phyloP scores from a whole-genome alignment of 2,113 vertebrate species.

The Phaetusa simplex region DNA sequence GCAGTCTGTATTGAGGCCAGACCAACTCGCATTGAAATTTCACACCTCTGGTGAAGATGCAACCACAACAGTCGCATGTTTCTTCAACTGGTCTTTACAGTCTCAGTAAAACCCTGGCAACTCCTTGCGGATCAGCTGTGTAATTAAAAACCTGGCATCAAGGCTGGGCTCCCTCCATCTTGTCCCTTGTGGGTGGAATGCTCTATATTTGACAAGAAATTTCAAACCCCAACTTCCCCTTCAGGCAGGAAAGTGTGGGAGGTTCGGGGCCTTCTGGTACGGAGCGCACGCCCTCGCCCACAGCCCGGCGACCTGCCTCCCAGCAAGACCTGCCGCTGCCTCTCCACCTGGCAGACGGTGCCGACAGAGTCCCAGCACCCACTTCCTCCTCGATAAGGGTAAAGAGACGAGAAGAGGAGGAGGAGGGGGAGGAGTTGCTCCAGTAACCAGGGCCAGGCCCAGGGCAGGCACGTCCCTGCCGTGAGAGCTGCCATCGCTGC shows the following conservation, averaged over 20 bases:
- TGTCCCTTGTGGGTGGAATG: conserved; percentile 13
- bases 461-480: background rate
- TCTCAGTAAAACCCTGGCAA: background rate
- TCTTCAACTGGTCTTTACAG: background rate
- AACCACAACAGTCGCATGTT: background rate
- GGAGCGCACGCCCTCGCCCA: rapidly evolving
- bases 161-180: background rate
- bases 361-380: background rate
- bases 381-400: background rate
- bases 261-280: background rate
- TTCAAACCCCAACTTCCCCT: conserved; percentile 53
- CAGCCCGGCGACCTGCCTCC: background rate
- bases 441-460: background rate
- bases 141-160: background rate
- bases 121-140: background rate
- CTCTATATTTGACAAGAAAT: background rate
- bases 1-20: background rate
- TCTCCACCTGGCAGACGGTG: background rate
- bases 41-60: background rate
- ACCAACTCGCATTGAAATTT: background rate
- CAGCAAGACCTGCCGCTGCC: background rate
- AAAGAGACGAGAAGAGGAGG: background rate
- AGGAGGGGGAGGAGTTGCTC: background rate
- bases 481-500: background rate
- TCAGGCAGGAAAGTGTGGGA: conserved; percentile 57